Base-by-base conservation (phyloP, 2,888 invertebrate species). In the Melolontha melolontha region DNA sequence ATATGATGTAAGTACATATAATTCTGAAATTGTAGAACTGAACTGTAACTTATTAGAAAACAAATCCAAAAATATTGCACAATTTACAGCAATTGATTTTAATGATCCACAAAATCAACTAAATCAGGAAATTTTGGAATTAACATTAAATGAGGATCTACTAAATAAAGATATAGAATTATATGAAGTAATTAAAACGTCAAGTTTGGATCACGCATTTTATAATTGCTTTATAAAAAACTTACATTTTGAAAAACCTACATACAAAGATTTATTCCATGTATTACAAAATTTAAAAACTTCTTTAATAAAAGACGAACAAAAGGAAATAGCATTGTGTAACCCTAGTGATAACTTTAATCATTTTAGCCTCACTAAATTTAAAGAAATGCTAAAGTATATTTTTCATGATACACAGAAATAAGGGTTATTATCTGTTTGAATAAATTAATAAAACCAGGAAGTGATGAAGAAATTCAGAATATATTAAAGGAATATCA, bases 401-500 rank as follows among this genome's bases (percentile, higher is more conserved):
- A 54, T 65, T 16, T 65, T 54, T 27, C 27, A 41, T 12, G 12
- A 17, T 17, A 64, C n/a, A n/a, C 22, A n/a, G 5, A 27, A 11
- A 41, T 54, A 27, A 55, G 22, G 10, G 16, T 54, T 8, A 54
- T 17, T n/a, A 29, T 65, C 12, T 52, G 29, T 10, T 10, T 34
- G 10, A 49, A 40, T 16, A 57, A 42, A 12, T 16, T 44, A 17
- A 16, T 42, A 7, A 49, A 59, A 22, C 50, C 55, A 2, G 17
- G 2, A 44, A 49, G 27, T 51, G 11, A 51, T 2, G 40, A 49
- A 5, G 59, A 59, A 2, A 66, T 63, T 14, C 40, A 29, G 12
- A 0, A 8, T 7, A 50, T 64, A 17, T 22, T 64, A 49, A 16
- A 39, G n/a, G 66, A 70, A 54, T 55, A 67, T 59, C 70, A 66